A percentile compares a stretch with the other conserved stretches of the same genome.
These are phyloP conservation scores for Panopea generosa DNA, from an alignment of 2,888 invertebrate genomes.

Conservation along the genomic window DNA sequence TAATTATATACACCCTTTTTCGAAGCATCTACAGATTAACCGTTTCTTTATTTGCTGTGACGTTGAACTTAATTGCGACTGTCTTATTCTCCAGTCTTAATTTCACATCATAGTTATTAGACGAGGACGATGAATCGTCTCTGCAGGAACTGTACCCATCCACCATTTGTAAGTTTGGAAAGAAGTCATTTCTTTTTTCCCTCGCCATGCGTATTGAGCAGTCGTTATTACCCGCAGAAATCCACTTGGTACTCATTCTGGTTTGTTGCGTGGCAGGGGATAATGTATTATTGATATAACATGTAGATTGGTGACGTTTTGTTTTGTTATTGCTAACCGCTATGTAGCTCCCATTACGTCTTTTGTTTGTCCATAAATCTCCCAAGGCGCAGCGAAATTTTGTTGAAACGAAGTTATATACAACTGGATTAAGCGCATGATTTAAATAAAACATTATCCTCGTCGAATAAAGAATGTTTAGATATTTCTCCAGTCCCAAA, in stretches of 20 bases:
- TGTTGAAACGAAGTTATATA: slow-evolving; percentile 68
- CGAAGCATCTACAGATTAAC: too few species aligned
- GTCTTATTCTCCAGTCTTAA: slow-evolving; percentile 23
- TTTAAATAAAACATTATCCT: slow-evolving; percentile 80
- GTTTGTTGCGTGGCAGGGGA: too few species aligned
- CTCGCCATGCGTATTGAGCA: too few species aligned
- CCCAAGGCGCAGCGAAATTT: slow-evolving; percentile 81
- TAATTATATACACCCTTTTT: too few species aligned
- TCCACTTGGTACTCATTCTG: too few species aligned
- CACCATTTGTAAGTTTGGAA: too few species aligned
- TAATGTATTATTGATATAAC: too few species aligned
- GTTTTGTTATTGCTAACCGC: too few species aligned
- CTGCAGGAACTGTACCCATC: too few species aligned
- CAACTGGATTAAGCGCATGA: slow-evolving; percentile 70
- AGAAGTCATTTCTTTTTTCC: too few species aligned
- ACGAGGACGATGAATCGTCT: slow-evolving; percentile 1
- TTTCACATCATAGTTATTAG: slow-evolving; percentile 25
- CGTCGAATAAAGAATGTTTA: slow-evolving; percentile 59
- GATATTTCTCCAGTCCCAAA: slow-evolving; percentile 65
- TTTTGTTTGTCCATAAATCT: slow-evolving; percentile 12
- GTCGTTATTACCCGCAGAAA: too few species aligned
- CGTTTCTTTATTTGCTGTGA: background rate
- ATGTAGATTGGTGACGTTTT: too few species aligned
- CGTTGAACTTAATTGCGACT: slow-evolving; percentile 37
- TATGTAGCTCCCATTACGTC: slow-evolving; percentile 26